Conservation (phyloP, 2,113 vertebrate genomes). For the Erythrolamprus reginae region DNA sequence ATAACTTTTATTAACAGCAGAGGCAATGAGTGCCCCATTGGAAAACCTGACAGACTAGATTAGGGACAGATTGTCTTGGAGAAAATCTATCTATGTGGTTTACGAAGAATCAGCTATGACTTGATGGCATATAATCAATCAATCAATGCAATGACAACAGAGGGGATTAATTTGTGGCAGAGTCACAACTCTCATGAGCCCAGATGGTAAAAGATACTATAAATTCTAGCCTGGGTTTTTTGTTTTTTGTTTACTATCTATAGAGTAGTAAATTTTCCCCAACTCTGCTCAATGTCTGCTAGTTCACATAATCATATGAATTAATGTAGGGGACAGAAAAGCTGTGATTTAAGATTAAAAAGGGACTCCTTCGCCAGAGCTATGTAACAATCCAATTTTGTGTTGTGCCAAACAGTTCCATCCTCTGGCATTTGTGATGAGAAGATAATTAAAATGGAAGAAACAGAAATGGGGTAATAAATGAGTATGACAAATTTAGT, state of each 20-base stretch:
- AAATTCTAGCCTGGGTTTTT: background rate
- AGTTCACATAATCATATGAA: background rate
- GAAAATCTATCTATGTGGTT: background rate
- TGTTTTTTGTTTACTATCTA: background rate
- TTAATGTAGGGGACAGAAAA: background rate
- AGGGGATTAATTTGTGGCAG: background rate
- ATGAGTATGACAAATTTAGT: background rate
- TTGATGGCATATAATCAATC: background rate
- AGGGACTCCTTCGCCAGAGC: background rate
- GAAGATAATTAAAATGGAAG: background rate
- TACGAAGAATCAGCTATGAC: background rate
- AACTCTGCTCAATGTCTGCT: background rate
- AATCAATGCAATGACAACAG: background rate
- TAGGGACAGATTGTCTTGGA: background rate
- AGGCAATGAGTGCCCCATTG: background rate
- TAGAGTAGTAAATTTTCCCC: background rate
- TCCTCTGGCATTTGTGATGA: background rate
- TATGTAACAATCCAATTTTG: background rate
- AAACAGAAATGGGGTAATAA: background rate
- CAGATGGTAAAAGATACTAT: background rate
- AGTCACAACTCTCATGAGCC: background rate
- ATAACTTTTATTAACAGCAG: background rate
- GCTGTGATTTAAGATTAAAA: background rate
- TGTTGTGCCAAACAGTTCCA: background rate
- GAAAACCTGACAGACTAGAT: background rate